Evolutionary conservation across 2,113 vertebrate genomes (phyloP).

Genomic region (Etheostoma spectabile): DNA sequence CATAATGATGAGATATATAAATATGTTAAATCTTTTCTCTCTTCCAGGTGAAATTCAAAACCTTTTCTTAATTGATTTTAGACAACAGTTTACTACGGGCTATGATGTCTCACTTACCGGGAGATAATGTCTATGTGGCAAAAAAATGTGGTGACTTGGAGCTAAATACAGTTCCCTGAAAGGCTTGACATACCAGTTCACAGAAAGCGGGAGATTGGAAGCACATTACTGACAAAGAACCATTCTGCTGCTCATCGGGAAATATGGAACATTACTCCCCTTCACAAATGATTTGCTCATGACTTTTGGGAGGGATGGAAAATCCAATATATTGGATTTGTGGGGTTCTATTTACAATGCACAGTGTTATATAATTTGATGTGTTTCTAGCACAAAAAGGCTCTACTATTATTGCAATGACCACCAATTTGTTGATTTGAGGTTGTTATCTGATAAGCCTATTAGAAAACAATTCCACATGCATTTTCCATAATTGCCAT

Average conservation of each 20-base stretch:
- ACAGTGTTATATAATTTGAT: slow-evolving; percentile 69
- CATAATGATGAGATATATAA: background rate
- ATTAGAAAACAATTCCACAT: slow-evolving; percentile 42
- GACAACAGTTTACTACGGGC: slow-evolving; percentile 25
- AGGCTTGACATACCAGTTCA: slow-evolving; percentile 70
- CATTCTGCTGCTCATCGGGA: slow-evolving; percentile 72
- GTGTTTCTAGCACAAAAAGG: slow-evolving; percentile 50
- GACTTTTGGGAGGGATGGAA: slow-evolving; percentile 74
- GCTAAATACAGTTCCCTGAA: slow-evolving; percentile 77
- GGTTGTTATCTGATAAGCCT: slow-evolving; percentile 49
- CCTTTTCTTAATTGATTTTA: slow-evolving; percentile 20
- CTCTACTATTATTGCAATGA: slow-evolving; percentile 38
- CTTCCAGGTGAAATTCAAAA: background rate
- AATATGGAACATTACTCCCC: slow-evolving; percentile 75
- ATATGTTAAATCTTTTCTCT: background rate
- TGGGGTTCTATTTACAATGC: slow-evolving; percentile 68
- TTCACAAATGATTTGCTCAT: slow-evolving; percentile 75
- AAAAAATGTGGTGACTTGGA: slow-evolving; percentile 48
- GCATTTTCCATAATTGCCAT: slow-evolving; percentile 47
- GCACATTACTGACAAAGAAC: slow-evolving; percentile 74
- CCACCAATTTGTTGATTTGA: slow-evolving; percentile 57
- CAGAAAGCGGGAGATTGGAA: slow-evolving; percentile 65
- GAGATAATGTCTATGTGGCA: slow-evolving; percentile 52
- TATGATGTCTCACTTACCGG: slow-evolving; percentile 42
- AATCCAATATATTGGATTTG: slow-evolving; percentile 76